phyloP scores from a whole-genome alignment of 2,113 vertebrate species.

The Apaloderma vittatum region DNA sequence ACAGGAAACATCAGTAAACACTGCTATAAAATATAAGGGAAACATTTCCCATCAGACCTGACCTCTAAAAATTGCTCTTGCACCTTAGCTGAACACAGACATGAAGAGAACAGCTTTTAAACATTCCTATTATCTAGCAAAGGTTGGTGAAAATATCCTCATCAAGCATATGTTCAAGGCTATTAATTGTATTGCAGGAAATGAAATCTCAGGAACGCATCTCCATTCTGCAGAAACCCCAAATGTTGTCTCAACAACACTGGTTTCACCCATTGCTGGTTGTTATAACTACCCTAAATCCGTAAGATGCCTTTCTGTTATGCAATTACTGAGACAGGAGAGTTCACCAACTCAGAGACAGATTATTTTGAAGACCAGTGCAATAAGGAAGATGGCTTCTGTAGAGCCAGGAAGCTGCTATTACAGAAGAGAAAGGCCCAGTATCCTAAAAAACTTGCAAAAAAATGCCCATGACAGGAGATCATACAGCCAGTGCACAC shows the following conservation, averaged over 20 bases:
- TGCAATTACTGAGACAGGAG: neutral
- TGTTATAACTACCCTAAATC: neutral
- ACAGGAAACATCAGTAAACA: neutral
- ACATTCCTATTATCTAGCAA: neutral
- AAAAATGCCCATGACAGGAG: fast-evolving
- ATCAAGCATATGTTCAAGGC: constrained; percentile 39
- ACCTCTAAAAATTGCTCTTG: neutral
- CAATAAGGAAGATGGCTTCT: neutral
- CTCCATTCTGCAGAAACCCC: neutral
- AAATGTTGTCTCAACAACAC: neutral
- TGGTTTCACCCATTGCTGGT: neutral
- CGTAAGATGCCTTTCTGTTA: neutral
- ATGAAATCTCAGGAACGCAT: neutral
- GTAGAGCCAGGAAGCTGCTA: neutral
- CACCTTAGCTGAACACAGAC: neutral
- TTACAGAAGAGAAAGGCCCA: neutral
- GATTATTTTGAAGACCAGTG: neutral
- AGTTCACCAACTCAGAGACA: neutral
- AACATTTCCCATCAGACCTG: neutral
- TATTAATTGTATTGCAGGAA: constrained; percentile 32
- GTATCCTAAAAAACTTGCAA: neutral
- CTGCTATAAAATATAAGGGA: neutral
- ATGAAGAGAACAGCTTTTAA: neutral
- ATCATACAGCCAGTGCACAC: neutral
- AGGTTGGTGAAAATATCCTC: constrained; percentile 14